Evolutionary conservation across 2,888 invertebrate species (phyloP).

Genomic region (Deilephila elpenor): DNA sequence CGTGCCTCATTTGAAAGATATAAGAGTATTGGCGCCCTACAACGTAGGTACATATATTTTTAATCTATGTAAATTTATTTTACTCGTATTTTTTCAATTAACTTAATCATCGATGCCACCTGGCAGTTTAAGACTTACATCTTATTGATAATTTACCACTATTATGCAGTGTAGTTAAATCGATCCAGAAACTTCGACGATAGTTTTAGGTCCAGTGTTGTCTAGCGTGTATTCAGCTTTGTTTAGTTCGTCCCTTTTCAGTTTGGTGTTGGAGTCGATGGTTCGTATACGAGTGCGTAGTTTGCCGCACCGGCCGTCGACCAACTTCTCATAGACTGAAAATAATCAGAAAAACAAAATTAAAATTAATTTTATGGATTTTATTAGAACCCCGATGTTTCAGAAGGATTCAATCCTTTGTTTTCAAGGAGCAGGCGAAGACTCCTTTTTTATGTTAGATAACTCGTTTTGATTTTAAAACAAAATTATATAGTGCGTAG

Average conservation of each 20-base stretch:
- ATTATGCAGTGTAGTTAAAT: slow-evolving; percentile 26
- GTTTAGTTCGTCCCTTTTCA: slow-evolving; percentile 69
- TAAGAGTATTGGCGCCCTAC: background rate
- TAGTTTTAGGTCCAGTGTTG: slow-evolving; percentile 57
- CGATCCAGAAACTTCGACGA: slow-evolving; percentile 61
- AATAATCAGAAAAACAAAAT: slow-evolving; percentile 33
- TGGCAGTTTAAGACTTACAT: background rate
- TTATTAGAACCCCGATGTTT: no score
- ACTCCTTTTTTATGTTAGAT: no score
- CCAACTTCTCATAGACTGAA: slow-evolving; percentile 73
- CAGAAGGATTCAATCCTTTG: no score
- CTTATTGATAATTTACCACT: background rate
- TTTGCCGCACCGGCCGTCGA: slow-evolving; percentile 73
- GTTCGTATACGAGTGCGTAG: slow-evolving; percentile 75
- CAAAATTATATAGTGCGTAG: no score
- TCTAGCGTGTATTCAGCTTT: slow-evolving; percentile 72
- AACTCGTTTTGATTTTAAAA: no score
- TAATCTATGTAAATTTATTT: background rate
- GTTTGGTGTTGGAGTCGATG: slow-evolving; percentile 62
- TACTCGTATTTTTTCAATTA: background rate
- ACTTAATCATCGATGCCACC: background rate
- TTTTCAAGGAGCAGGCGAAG: no score
- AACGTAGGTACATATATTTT: background rate
- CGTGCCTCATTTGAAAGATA: no score
- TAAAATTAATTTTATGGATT: background rate